These are phyloP conservation scores for Eurytoma adleriae DNA, from an alignment of 2,888 invertebrate species.

Conservation along the genomic window DNA sequence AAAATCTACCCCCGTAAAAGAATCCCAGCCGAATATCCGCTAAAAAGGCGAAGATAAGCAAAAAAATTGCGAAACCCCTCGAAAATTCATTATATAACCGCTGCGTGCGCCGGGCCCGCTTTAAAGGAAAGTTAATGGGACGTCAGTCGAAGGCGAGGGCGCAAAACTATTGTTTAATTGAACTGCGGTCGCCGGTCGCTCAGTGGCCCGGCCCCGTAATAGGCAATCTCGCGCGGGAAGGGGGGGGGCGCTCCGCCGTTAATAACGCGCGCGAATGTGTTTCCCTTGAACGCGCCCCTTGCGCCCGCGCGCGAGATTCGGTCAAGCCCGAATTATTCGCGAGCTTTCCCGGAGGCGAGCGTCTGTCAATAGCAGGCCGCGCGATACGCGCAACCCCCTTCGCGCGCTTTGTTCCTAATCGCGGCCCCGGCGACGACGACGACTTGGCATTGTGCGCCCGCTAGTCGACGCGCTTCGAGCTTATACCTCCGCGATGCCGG, in stretches of 20 bases:
- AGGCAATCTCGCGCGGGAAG: constrained; percentile 37
- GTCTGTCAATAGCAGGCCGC: constrained; percentile 31
- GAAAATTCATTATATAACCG: no score
- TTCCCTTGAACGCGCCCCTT: constrained; percentile 1
- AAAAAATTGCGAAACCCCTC: no score
- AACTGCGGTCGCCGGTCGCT: constrained; percentile 43
- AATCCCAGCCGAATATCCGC: no score
- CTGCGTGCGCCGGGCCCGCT: no score
- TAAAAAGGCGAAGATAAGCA: no score
- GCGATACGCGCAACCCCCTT: no score
- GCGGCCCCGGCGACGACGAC: no score
- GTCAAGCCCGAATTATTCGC: constrained; percentile 11
- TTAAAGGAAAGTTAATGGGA: constrained; percentile 39
- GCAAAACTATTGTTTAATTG: constrained; percentile 53
- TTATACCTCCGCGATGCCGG: no score
- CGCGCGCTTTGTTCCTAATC: not conserved
- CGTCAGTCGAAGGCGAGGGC: constrained; percentile 48
- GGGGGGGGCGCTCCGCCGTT: constrained; percentile 11
- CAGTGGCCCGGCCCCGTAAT: constrained; percentile 40
- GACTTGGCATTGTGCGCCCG: no score
- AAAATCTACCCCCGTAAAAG: no score
- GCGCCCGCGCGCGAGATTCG: constrained; percentile 11
- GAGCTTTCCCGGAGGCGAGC: not conserved
- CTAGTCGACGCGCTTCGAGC: no score
- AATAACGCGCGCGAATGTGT: constrained; percentile 27